Conservation (phyloP, 1,140 invertebrate species). For the Proales similis region DNA sequence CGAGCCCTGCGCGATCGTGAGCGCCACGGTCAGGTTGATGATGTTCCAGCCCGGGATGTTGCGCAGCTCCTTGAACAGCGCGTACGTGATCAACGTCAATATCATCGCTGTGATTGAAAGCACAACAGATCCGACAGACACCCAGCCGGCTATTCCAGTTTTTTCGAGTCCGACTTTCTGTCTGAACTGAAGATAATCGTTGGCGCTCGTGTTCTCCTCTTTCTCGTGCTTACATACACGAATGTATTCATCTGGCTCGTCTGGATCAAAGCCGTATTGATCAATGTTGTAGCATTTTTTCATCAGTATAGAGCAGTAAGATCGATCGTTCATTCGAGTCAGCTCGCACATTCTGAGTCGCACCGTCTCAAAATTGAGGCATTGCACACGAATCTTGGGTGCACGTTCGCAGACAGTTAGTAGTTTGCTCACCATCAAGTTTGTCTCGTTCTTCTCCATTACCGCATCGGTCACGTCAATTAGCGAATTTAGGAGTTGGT, state of each 20-base stretch:
- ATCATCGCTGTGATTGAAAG: conserved; percentile 44
- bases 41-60: conserved; percentile 58
- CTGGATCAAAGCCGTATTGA: conserved; percentile 16
- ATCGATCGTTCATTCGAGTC: neutral
- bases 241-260: conserved; percentile 28
- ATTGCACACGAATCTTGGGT: conserved; percentile 25
- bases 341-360: conserved; percentile 8
- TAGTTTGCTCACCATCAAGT: neutral
- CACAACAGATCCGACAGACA: conserved; percentile 25
- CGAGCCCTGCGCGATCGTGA: conserved; percentile 55
- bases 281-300: conserved; percentile 30
- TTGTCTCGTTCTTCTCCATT: neutral
- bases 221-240: conserved; percentile 11
- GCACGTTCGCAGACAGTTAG: conserved; percentile 23
- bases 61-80: conserved; percentile 52
- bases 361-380: conserved; percentile 8
- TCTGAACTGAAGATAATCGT: too few species aligned
- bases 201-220: neutral
- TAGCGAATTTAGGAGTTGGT: too few species aligned
- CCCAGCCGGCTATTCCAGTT: conserved; percentile 6
- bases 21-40: conserved; percentile 54
- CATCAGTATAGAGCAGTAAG: conserved; percentile 6
- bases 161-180: neutral
- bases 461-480: conserved; percentile 31
- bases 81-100: conserved; percentile 51